Evolutionary conservation across 2,888 invertebrate species (phyloP), one percentile per base, ranked within the genome.

Genomic region (Exocentrus adspersus): DNA sequence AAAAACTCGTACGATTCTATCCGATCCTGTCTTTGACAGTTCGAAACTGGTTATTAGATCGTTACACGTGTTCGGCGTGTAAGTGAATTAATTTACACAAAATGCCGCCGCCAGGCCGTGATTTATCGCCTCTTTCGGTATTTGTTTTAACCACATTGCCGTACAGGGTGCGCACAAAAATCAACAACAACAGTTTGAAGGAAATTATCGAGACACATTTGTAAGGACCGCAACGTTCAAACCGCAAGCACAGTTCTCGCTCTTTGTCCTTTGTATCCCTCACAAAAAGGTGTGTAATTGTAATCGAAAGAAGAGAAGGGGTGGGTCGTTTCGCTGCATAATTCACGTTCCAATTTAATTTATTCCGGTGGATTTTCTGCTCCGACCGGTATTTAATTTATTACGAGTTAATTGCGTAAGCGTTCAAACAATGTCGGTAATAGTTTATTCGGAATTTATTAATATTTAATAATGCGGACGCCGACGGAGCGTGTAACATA

Each of bases 1-100:
- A 64, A 66, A 68, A 59, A 64, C 51, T 50, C 30, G 60, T 64
- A 56, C 58, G 54, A 54, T 65, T 63, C 43, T 57, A 65, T 58
- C 60, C 51, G n/a, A 41, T 60, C 20, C 54, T 24, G 12, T 16
- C 12, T 60, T 56, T 64, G 64, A 64, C 64, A 60, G 54, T 42
- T n/a, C 51, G 10, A 60, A 57, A 64, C 50, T 64, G 60, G 60
- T 66, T 64, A 64, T 68, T 66, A 65, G 43, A 64, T 65, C 60
- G 58, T 59, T 56, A 69, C 65, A 69, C 60, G 63, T 63, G 68
- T 68, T 62, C 53, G 56, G 65, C 42, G n/a, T 54, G 30, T 54
- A 19, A 10, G 1, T 19, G 46, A 54, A 61, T 61, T 54, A 53
- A 61, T 61, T 61, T 53, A 57, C 30, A 45, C 46, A 45, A 46